Evolutionary conservation across 2,797 vertebrate species (phyloP).

Genomic region (Coranthus polyacanthus): DNA sequence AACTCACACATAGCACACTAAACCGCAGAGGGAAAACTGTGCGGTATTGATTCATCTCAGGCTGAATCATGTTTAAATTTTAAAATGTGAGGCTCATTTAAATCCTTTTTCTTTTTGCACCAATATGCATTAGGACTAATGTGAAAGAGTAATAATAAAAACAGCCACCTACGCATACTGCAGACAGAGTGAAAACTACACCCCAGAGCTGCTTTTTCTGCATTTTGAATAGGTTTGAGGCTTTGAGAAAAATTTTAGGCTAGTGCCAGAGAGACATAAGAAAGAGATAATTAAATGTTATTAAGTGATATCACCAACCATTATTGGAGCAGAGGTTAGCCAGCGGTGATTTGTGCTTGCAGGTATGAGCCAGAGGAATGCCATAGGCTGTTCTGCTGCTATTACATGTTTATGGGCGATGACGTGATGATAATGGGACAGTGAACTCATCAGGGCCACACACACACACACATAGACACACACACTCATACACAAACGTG

Average conservation of each 20-base stretch:
- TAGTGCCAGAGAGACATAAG: neutral
- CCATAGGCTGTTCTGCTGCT: slow-evolving; percentile 58
- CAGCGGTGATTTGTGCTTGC: slow-evolving; percentile 51
- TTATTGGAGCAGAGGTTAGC: slow-evolving; percentile 55
- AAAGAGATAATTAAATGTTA: slow-evolving; percentile 40
- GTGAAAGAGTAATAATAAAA: neutral
- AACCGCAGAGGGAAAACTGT: too few species aligned
- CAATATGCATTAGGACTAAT: neutral
- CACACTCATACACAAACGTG: slow-evolving; percentile 34
- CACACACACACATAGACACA: slow-evolving; percentile 47
- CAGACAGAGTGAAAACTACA: neutral
- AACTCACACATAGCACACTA: too few species aligned
- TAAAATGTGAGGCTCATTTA: too few species aligned
- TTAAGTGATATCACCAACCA: slow-evolving; percentile 36
- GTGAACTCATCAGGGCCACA: slow-evolving; percentile 69
- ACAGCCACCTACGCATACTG: neutral
- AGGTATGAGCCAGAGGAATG: slow-evolving; percentile 62
- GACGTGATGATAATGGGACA: slow-evolving; percentile 66
- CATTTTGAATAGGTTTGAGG: neutral
- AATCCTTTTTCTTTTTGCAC: neutral
- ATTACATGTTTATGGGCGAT: slow-evolving; percentile 69
- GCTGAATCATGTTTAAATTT: too few species aligned
- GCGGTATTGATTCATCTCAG: too few species aligned
- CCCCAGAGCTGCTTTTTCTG: neutral
- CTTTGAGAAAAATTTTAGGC: neutral